Percentiles rank a stretch among this genome's conserved stretches.
Conservation (phyloP, 1,140 invertebrate genomes). For the Diabrotica virgifera region DNA sequence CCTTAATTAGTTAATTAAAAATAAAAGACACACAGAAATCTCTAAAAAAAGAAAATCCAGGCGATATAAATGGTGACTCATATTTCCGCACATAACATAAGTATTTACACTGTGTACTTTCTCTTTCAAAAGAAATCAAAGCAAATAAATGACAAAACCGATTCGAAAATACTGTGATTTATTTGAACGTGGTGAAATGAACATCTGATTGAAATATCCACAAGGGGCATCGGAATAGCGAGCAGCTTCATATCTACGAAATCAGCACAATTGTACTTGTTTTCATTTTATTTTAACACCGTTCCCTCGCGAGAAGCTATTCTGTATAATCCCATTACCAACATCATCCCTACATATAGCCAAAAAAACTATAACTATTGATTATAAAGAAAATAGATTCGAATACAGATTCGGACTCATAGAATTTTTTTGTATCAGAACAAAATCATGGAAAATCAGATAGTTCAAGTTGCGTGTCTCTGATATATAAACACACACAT, state of each 20-base stretch:
- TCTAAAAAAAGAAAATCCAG: too few relatives aligned
- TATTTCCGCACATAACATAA: too few relatives aligned
- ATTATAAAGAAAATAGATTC: conserved; percentile 34
- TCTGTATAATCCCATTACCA: conserved; percentile 41
- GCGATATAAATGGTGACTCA: too few relatives aligned
- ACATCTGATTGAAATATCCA: conserved; percentile 33
- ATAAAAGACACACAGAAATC: too few relatives aligned
- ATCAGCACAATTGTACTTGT: conserved; percentile 40
- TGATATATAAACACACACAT: too few relatives aligned
- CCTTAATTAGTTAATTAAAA: too few relatives aligned
- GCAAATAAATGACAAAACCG: conserved; percentile 6
- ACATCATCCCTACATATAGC: conserved; percentile 28
- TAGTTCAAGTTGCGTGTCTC: too few relatives aligned
- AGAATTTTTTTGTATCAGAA: not conserved
- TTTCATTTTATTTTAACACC: conserved; percentile 43
- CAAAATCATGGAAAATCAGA: not conserved
- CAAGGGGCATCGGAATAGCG: conserved; percentile 25
- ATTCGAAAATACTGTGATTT: conserved; percentile 22
- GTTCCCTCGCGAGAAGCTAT: conserved; percentile 33
- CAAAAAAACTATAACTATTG: conserved; percentile 37
- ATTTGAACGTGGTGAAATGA: conserved; percentile 27
- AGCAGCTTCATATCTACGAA: conserved; percentile 27
- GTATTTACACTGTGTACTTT: too few relatives aligned
- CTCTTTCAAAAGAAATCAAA: not conserved
- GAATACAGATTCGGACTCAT: conserved; percentile 7